phyloP scores from a whole-genome alignment of 2,797 vertebrate species.

The Botia kubotai region DNA sequence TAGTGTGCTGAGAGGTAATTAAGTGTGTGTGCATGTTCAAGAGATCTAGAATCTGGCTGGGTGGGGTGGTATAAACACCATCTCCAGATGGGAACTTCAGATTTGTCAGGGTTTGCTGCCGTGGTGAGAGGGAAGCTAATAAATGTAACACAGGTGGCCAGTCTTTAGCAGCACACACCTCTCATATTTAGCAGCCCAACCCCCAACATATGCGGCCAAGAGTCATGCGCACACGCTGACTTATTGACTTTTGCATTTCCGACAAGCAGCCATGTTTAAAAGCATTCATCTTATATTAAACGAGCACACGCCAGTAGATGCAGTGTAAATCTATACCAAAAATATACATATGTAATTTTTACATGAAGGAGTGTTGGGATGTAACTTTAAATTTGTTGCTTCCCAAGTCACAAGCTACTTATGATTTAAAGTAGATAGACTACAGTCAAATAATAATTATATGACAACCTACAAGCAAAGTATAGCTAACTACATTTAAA shows the following conservation, averaged over 20 bases:
- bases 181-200: slow-evolving; percentile 29
- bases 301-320: not conserved
- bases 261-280: slow-evolving; percentile 6
- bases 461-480: no score
- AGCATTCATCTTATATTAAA: slow-evolving; percentile 13
- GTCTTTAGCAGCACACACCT: slow-evolving; percentile 45
- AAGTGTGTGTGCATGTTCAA: slow-evolving; percentile 51
- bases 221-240: not conserved
- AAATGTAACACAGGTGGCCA: slow-evolving; percentile 54
- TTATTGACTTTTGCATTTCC: slow-evolving; percentile 11
- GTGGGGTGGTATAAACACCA: slow-evolving; percentile 34
- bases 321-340: not conserved
- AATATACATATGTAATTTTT: not conserved
- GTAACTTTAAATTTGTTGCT: no score
- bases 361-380: not conserved
- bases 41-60: slow-evolving; percentile 55
- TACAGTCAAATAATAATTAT: no score
- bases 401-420: no score
- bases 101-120: slow-evolving; percentile 3
- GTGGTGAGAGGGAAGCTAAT: slow-evolving; percentile 38
- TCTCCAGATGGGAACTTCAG: slow-evolving; percentile 45
- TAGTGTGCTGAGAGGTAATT: slow-evolving; percentile 66
- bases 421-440: no score
- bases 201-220: slow-evolving; percentile 22
- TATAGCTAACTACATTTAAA: no score